These are phyloP conservation scores for Drosophila punjabiensis DNA, from an alignment of 1,140 invertebrate species.

Conservation along the genomic window DNA sequence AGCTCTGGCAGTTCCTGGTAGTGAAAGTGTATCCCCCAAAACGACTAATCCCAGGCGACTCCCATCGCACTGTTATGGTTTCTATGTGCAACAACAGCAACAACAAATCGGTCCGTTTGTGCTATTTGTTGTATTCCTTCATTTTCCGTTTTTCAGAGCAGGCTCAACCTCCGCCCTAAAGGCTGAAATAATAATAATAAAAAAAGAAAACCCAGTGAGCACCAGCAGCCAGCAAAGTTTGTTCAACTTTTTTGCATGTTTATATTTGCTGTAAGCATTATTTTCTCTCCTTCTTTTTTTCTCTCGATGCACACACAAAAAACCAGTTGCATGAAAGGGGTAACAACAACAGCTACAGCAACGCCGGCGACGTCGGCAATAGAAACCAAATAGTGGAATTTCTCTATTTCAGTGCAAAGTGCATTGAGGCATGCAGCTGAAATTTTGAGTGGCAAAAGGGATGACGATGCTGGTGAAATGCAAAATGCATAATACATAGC, in stretches of 20 bases:
- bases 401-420: slow-evolving; percentile 65
- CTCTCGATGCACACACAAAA: slow-evolving; percentile 58
- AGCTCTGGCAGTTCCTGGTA: slow-evolving; percentile 15
- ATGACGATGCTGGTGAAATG: slow-evolving; percentile 58
- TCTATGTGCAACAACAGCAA: slow-evolving; percentile 8
- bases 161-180: slow-evolving; percentile 56
- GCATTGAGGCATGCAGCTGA: slow-evolving; percentile 65
- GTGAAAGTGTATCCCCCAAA: slow-evolving; percentile 46
- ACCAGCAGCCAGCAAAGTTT: slow-evolving; percentile 57
- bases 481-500: slow-evolving; percentile 68
- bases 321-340: slow-evolving; percentile 65
- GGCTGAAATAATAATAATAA: slow-evolving; percentile 18
- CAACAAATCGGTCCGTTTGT: slow-evolving; percentile 17
- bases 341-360: slow-evolving; percentile 39
- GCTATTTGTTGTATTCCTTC: slow-evolving; percentile 49
- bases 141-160: slow-evolving; percentile 29
- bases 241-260: slow-evolving; percentile 68
- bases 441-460: slow-evolving; percentile 47
- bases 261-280: slow-evolving; percentile 74
- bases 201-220: slow-evolving; percentile 4
- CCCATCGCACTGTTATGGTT: slow-evolving; percentile 20
- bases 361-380: slow-evolving; percentile 18
- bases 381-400: slow-evolving; percentile 62
- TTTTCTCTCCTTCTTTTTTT: slow-evolving; percentile 49
- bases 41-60: slow-evolving; percentile 46